Percentiles rank a stretch among this genome's conserved stretches.
phyloP scores from a whole-genome alignment of 1,140 invertebrate species.

The Cydia fagiglandana region DNA sequence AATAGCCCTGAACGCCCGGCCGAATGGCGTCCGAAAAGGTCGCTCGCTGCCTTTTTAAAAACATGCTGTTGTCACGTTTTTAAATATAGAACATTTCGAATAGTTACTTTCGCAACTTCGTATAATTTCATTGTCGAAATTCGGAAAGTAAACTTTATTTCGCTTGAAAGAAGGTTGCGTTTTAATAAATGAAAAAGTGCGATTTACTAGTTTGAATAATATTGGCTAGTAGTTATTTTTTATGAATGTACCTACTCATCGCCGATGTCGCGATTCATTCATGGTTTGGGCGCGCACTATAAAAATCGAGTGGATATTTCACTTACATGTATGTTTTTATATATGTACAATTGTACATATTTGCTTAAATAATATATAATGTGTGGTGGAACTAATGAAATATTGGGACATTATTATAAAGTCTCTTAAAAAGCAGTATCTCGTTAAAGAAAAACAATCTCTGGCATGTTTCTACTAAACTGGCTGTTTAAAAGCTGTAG shows the following conservation, averaged over 20 bases:
- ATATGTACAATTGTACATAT: too few relatives aligned
- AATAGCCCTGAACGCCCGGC: constrained; percentile 7
- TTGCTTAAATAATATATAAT: too few relatives aligned
- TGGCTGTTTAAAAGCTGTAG: too few relatives aligned
- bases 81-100: constrained; percentile 8
- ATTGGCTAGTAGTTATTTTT: constrained; percentile 16
- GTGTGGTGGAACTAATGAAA: too few relatives aligned
- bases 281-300: not conserved
- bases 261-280: constrained; percentile 22
- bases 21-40: constrained; percentile 1
- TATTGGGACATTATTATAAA: too few relatives aligned
- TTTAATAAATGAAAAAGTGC: not conserved
- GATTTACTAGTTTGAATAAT: not conserved
- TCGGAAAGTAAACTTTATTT: not conserved
- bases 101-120: not conserved
- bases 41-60: constrained; percentile 2
- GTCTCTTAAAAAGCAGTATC: too few relatives aligned
- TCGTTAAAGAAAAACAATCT: too few relatives aligned
- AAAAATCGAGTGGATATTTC: not conserved
- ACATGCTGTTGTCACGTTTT: constrained; percentile 13
- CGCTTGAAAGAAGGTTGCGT: not conserved
- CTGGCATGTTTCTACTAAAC: too few relatives aligned
- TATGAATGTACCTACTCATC: constrained; percentile 20
- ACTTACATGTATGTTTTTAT: too few relatives aligned
- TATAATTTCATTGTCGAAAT: not conserved